Base-by-base conservation (phyloP, 2,797 vertebrate species). In the Cetoscarus ocellatus region DNA sequence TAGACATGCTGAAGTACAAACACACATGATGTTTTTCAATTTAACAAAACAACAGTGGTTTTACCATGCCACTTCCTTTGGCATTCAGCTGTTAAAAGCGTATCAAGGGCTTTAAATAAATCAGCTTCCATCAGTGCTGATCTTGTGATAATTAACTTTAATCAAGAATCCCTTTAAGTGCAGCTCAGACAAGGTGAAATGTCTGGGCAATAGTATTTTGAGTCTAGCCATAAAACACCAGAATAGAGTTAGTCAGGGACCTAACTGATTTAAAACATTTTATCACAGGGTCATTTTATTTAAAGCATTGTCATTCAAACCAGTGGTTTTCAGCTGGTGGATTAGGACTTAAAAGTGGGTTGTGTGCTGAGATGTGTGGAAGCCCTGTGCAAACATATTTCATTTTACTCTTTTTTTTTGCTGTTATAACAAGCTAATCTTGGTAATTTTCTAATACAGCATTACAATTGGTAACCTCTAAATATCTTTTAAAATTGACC, bases 1-100 rank as follows among this genome's bases (percentile, higher is more conserved):
- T 43, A 73, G 57, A 50, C 61, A 73, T 74, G 74, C 57, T 62
- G 42, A 82, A 61, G 38, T 34, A 35, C 43, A 78, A 72, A 56
- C 50, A 76, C 63, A 78, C 54, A 45, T 77, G 56, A 14, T 58
- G 27, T 54, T 69, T 75, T 72, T 47, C 51, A 52, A n/a, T 62
- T 44, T 34, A 62, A 8, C 27, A 3, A 58, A 7, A 39, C 34
- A 27, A 54, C 51, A 45, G 34, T 18, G 18, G 55, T 27, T 27
- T 27, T 11, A 54, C 17, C 8, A 34, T 12, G 50, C 11, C 9
- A 54, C 14, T 27, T 19, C 7, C 14, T 17, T 7, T 1, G 61
- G 3, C 7, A 15, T 34, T 14, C 56, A 40, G 7, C 14, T 54
- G 60, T 51, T 59, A 4, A 8, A 47, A 19, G 34, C 13, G 13